Conservation (phyloP, 2,888 invertebrate species). For the Saturnia pavonia region DNA sequence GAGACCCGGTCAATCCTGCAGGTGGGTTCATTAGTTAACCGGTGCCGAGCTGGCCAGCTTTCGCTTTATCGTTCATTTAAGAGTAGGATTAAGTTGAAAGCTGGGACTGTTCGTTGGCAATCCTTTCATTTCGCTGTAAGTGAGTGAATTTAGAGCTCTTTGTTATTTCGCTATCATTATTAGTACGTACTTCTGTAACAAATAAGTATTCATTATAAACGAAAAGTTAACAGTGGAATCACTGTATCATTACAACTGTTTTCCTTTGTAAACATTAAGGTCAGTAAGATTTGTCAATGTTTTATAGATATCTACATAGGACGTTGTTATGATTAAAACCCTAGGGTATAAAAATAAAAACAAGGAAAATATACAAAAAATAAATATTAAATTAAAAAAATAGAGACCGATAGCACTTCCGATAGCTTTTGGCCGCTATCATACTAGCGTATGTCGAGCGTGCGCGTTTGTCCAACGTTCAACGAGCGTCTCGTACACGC, state of each 20-base stretch:
- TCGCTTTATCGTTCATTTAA: conserved; percentile 31
- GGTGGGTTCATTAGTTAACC: conserved; percentile 29
- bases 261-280: neutral
- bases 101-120: conserved; percentile 40
- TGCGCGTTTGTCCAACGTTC: too few species aligned
- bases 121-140: conserved; percentile 46
- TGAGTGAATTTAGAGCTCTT: conserved; percentile 47
- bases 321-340: too few species aligned
- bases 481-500: too few species aligned
- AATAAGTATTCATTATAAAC: conserved; percentile 33
- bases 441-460: too few species aligned
- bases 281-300: neutral
- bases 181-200: conserved; percentile 35
- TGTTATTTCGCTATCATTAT: conserved; percentile 39
- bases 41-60: too few species aligned
- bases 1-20: conserved; percentile 22
- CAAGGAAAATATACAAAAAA: too few species aligned
- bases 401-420: too few species aligned
- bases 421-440: too few species aligned
- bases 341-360: too few species aligned
- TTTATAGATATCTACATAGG: too few species aligned
- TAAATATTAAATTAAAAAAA: too few species aligned
- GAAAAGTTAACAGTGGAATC: neutral
- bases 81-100: conserved; percentile 37
- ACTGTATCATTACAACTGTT: neutral